Conservation (phyloP, 2,888 invertebrate species). For the Eumacrocentrus americanus region DNA sequence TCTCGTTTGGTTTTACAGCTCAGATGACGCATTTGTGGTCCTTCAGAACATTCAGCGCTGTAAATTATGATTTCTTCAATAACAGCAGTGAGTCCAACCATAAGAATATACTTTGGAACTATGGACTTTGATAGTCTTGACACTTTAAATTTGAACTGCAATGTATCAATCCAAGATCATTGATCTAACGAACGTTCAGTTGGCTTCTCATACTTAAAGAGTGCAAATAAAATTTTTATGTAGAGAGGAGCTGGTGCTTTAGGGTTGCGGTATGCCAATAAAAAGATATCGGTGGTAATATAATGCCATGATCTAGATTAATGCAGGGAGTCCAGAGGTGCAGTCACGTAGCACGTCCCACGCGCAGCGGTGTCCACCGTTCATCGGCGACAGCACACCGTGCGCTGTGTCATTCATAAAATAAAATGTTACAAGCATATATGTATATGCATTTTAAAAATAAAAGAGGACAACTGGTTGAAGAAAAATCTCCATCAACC, state of each 20-base stretch:
- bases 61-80: slow-evolving; percentile 54
- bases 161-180: no score
- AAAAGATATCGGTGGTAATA: slow-evolving; percentile 42
- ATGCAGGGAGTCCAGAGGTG: slow-evolving; percentile 42
- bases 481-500: background rate
- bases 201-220: background rate
- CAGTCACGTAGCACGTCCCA: slow-evolving; percentile 50
- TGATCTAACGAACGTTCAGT: no score
- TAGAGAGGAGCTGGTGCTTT: slow-evolving; percentile 23
- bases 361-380: slow-evolving; percentile 47
- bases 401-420: slow-evolving; percentile 47
- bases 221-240: slow-evolving; percentile 2
- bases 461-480: background rate
- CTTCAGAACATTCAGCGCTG: slow-evolving; percentile 35
- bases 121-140: no score
- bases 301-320: slow-evolving; percentile 57
- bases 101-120: no score
- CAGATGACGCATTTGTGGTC: slow-evolving; percentile 42
- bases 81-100: no score
- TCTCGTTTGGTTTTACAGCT: background rate
- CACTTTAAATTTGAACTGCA: no score
- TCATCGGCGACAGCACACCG: slow-evolving; percentile 29
- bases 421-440: slow-evolving; percentile 37
- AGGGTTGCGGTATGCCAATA: slow-evolving; percentile 42
- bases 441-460: slow-evolving; percentile 5